Evolutionary conservation across 2,797 vertebrate genomes (phyloP), one percentile per base, ranked within the genome.

Genomic region (Adelosebastes latens): DNA sequence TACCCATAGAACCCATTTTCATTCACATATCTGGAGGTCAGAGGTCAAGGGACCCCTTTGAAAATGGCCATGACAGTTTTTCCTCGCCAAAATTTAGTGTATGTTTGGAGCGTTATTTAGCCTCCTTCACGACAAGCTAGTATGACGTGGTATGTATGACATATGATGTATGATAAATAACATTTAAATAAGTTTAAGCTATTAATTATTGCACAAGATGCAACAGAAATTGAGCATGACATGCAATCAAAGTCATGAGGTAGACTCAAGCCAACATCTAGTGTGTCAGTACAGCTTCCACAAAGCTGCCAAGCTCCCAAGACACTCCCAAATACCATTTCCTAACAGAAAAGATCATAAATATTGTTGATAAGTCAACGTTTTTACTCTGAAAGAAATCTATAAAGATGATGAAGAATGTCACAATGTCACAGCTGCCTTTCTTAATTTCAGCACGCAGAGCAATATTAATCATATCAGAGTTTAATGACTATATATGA

Each of bases 401-500:
- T 25, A 3, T 14, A 61, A 22, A 32, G 55, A 49, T 36, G 22
- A 67, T 9, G 20, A 14, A 31, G 20, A 67, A 34, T 36, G 65
- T 69, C 62, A 29, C 12, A 71, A 18, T 32, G 66, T 75, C 73
- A 78, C 36, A 42, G 64, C 52, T 83, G 70, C 31, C 31, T 68
- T 29, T 53, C 55, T 36, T 88, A 76, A 88, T 85, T 75, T 82
- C 87, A 71, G 66, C 75, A 79, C 68, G 59, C 42, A 56, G 32
- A 82, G 71, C 68, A 69, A 92, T 85, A 86, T 88, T 77, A 83
- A 90, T 85, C 76, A 88, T 77, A 90, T 86, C 75, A 82, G 80
- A 88, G 90, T 81, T 82, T 86, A 88, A 87, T 76, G 1, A 84
- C 93, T 93, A 85, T 78, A 63, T 29, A 11, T 75, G 79, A 91